Percentiles rank a stretch among this genome's conserved stretches.
phyloP scores from a whole-genome alignment of 2,113 vertebrate genomes.

The Tichodroma muraria region DNA sequence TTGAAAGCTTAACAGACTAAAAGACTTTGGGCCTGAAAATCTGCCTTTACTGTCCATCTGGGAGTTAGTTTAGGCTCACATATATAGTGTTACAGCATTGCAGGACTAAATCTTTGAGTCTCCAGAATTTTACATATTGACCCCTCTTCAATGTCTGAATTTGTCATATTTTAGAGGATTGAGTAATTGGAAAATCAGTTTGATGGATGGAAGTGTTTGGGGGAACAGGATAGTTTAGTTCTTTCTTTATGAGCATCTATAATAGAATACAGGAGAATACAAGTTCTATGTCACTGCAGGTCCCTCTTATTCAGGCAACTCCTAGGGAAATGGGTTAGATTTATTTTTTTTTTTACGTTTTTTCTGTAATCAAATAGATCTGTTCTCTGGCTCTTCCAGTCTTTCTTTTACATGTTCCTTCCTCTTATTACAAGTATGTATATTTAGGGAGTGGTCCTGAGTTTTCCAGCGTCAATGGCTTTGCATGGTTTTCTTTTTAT shows the following conservation, averaged over 20 bases:
- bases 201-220: not conserved
- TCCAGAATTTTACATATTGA: not conserved
- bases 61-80: not conserved
- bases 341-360: not conserved
- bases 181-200: not conserved
- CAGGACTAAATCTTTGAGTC: not conserved
- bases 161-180: not conserved
- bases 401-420: not conserved
- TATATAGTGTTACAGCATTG: not conserved
- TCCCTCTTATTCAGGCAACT: not conserved
- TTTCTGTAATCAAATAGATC: not conserved
- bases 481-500: not conserved
- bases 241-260: not conserved
- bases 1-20: not conserved
- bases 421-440: not conserved
- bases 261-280: not conserved
- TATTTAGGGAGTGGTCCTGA: not conserved
- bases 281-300: not conserved
- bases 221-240: not conserved
- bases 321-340: not conserved
- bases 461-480: not conserved
- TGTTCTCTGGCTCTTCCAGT: not conserved
- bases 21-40: not conserved
- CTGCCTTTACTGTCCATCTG: not conserved
- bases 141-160: not conserved